Conservation (phyloP, 2,113 vertebrate species). For the Spilogale gracilis region DNA sequence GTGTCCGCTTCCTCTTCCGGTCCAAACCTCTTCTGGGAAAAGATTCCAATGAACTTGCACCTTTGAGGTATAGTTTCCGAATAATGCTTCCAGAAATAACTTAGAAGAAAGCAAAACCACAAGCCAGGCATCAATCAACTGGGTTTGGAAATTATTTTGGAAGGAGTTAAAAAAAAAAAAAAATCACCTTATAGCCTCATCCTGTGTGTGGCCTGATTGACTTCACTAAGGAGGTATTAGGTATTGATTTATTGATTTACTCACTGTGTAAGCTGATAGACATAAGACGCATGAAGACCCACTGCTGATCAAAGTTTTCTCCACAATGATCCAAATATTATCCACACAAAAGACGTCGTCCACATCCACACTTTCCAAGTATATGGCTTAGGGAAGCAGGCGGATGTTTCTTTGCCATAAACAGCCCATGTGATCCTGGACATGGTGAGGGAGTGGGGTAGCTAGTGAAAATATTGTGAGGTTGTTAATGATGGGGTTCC, state of each 20-base stretch:
- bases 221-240: background rate
- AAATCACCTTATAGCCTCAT: background rate
- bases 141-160: background rate
- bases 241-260: background rate
- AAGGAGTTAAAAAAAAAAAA: background rate
- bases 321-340: background rate
- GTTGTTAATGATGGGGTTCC: background rate
- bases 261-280: background rate
- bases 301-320: background rate
- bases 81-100: background rate
- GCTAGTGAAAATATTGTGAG: background rate
- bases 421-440: background rate
- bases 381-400: background rate
- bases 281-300: background rate
- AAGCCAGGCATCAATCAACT: background rate
- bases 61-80: background rate
- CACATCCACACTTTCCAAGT: background rate
- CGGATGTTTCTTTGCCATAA: constrained; percentile 1
- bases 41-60: background rate
- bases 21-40: background rate
- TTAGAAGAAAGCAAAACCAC: background rate
- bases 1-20: background rate
- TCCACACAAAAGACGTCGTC: background rate
- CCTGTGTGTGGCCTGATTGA: background rate
- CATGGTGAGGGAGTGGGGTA: background rate